These are phyloP conservation scores for Erinaceus europaeus DNA, from an alignment of 2,113 vertebrate species.

Conservation along the genomic window DNA sequence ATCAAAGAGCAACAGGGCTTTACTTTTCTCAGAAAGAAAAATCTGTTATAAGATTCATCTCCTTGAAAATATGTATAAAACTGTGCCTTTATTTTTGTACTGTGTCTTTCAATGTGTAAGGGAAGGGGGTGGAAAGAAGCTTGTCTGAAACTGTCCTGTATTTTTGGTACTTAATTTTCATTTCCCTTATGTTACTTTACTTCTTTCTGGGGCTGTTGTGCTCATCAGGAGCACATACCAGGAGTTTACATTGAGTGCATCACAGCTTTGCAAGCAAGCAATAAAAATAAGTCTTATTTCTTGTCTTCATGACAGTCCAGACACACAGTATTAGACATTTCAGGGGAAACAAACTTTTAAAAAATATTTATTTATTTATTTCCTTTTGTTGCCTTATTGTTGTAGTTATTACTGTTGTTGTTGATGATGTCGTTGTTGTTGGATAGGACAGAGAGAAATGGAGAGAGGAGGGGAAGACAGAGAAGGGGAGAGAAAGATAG, in stretches of 20 bases:
- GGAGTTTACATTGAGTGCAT: background rate
- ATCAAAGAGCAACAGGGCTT: background rate
- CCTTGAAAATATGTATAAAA: slow-evolving; percentile 43
- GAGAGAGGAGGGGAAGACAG: too few relatives aligned
- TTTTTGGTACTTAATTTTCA: slow-evolving; percentile 63
- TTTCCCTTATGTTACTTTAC: slow-evolving; percentile 46
- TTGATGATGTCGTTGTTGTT: too few relatives aligned
- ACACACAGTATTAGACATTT: background rate
- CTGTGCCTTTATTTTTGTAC: slow-evolving; percentile 57
- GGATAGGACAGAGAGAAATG: too few relatives aligned
- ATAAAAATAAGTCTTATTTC: background rate
- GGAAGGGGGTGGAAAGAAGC: slow-evolving; percentile 43
- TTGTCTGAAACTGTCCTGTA: slow-evolving; percentile 49
- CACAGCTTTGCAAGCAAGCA: background rate
- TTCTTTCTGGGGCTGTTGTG: slow-evolving; percentile 6
- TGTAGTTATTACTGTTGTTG: too few relatives aligned
- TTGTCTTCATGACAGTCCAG: background rate
- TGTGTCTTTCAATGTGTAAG: slow-evolving; percentile 43
- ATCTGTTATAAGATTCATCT: background rate
- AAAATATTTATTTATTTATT: too few relatives aligned
- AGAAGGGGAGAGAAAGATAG: too few relatives aligned
- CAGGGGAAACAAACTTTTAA: background rate
- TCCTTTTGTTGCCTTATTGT: too few relatives aligned
- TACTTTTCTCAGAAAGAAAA: background rate
- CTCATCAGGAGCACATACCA: slow-evolving; percentile 5